Percentiles rank a stretch among this genome's conserved stretches.
These are phyloP conservation scores for Syngnathus scovelli DNA, from an alignment of 2,113 vertebrate genomes.

Conservation along the genomic window DNA sequence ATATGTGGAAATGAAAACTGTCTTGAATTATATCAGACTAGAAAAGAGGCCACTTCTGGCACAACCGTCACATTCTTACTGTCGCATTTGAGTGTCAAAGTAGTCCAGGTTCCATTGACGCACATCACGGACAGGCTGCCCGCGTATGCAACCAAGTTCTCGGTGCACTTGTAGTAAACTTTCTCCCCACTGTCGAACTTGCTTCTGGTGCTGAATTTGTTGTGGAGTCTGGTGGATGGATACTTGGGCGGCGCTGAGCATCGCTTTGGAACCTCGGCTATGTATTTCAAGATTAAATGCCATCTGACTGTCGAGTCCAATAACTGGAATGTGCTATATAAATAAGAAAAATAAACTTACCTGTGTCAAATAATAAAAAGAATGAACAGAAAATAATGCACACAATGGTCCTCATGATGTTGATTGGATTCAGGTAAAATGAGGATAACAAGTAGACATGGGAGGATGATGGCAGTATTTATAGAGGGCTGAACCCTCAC, in stretches of 20 bases:
- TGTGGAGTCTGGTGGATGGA: not conserved
- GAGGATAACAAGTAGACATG: not conserved
- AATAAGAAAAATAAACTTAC: slow-evolving; percentile 29
- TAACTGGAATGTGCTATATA: not conserved
- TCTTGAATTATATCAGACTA: no score
- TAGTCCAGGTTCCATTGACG: slow-evolving; percentile 34
- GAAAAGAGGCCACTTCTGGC: not conserved
- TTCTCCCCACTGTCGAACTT: slow-evolving; percentile 11
- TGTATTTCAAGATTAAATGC: not conserved
- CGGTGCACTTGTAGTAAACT: slow-evolving; percentile 39
- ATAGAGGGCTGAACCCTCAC: slow-evolving; percentile 8
- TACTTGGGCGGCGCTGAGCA: slow-evolving; percentile 26
- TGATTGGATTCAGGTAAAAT: not conserved
- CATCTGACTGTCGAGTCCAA: not conserved
- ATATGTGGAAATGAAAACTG: no score
- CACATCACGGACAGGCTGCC: slow-evolving; percentile 30
- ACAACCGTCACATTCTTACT: slow-evolving; percentile 34
- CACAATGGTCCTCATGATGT: slow-evolving; percentile 20
- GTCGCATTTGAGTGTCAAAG: slow-evolving; percentile 44
- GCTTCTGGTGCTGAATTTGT: accelerated
- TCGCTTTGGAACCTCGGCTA: slow-evolving; percentile 5
- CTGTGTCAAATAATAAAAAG: slow-evolving; percentile 17
- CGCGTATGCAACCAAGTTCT: not conserved
- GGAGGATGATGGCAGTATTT: slow-evolving; percentile 10
- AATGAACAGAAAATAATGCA: slow-evolving; percentile 21